These are phyloP conservation scores for Xestia ashworthii DNA, from an alignment of 2,888 invertebrate species.

Conservation along the genomic window DNA sequence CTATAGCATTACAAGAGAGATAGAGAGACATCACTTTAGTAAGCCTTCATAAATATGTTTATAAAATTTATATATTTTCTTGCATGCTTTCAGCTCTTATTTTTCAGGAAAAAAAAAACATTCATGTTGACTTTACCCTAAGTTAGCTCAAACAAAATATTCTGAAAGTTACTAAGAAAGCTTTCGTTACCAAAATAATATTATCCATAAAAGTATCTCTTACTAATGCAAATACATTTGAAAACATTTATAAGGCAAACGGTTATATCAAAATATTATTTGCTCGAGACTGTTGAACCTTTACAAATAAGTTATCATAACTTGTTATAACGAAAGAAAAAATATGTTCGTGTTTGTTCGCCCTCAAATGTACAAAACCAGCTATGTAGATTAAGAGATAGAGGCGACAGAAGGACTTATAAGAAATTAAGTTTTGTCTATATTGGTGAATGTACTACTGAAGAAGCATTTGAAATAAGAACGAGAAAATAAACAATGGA, in stretches of 20 bases:
- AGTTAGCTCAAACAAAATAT: conserved; percentile 6
- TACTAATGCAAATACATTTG: conserved; percentile 61
- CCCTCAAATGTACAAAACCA: conserved; percentile 72
- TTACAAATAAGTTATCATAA: conserved; percentile 84
- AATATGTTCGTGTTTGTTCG: conserved; percentile 81
- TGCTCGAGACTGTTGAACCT: conserved; percentile 78
- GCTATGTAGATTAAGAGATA: conserved; percentile 60
- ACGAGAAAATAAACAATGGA: not conserved
- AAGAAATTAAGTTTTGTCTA: not conserved
- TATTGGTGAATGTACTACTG: not conserved
- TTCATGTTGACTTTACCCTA: not conserved
- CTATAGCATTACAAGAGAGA: too few relatives aligned
- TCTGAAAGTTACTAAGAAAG: conserved; percentile 16
- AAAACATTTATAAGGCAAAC: conserved; percentile 74
- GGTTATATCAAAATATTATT: conserved; percentile 79
- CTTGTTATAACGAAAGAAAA: conserved; percentile 80
- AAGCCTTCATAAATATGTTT: not conserved
- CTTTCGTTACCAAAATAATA: conserved; percentile 20
- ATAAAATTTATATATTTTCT: not conserved
- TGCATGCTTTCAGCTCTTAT: not conserved
- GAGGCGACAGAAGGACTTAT: conserved; percentile 26
- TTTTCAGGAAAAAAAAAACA: not conserved
- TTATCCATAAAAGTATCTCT: conserved; percentile 44
- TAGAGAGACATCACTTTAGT: not conserved
- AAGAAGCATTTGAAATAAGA: not conserved